Evolutionary conservation across 2,797 vertebrate species (phyloP).

Genomic region (Sebastes minor): DNA sequence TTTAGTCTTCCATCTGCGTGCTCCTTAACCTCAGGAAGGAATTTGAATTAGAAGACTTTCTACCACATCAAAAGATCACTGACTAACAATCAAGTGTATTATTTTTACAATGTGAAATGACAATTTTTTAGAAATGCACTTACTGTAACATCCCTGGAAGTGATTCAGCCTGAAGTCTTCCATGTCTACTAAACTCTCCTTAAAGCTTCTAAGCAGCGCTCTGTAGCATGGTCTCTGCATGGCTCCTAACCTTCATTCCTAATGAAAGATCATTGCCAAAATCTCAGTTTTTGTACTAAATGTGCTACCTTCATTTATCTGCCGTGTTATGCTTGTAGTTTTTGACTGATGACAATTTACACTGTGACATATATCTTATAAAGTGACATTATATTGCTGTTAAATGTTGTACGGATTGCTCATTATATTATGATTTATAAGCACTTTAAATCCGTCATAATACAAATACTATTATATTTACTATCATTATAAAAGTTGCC

Average conservation of each 20-base stretch:
- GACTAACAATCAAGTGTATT: conserved; percentile 63
- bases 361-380: conserved; percentile 73
- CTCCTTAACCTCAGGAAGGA: conserved; percentile 89
- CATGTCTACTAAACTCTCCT: conserved; percentile 51
- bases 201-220: conserved; percentile 39
- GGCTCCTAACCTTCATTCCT: conserved; percentile 52
- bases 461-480: conserved; percentile 35
- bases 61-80: conserved; percentile 62
- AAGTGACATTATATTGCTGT: conserved; percentile 48
- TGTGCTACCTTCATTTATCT: conserved; percentile 34
- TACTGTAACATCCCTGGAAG: conserved; percentile 23
- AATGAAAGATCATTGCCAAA: conserved; percentile 43
- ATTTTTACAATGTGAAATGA: conserved; percentile 69
- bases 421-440: conserved; percentile 56
- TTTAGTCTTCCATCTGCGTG: conserved; percentile 89
- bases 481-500: conserved; percentile 20
- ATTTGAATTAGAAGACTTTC: conserved; percentile 91
- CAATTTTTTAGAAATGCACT: conserved; percentile 61
- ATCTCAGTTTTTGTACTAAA: conserved; percentile 49
- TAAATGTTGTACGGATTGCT: conserved; percentile 28
- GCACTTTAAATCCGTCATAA: conserved; percentile 67
- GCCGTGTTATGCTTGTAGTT: conserved; percentile 58
- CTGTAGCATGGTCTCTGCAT: conserved; percentile 74
- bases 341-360: conserved; percentile 62
- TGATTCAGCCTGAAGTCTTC: conserved; percentile 59